Conservation (phyloP, 2,888 invertebrate species). For the Andrena marginata region DNA sequence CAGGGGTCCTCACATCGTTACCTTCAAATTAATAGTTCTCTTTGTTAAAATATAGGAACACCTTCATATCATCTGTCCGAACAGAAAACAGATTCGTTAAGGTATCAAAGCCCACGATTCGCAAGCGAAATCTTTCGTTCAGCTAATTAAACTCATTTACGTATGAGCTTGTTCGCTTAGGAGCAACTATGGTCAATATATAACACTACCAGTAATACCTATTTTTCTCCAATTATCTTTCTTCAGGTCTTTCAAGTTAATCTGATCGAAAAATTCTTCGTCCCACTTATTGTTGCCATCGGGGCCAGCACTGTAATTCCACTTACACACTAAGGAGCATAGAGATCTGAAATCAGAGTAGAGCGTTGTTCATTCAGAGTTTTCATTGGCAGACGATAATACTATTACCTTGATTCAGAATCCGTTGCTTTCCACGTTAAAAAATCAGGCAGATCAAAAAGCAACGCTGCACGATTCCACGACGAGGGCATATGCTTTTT, state of each 20-base stretch:
- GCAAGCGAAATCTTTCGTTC: neutral
- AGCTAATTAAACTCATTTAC: neutral
- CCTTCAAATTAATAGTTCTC: conserved; percentile 80
- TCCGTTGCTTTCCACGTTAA: conserved; percentile 97
- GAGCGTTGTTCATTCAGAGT: neutral
- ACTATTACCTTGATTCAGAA: conserved; percentile 87
- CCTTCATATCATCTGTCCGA: conserved; percentile 39
- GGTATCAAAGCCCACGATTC: conserved; percentile 34
- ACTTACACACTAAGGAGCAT: conserved; percentile 97
- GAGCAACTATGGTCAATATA: neutral
- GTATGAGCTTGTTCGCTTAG: neutral
- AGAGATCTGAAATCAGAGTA: conserved; percentile 88
- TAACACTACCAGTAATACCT: conserved; percentile 84
- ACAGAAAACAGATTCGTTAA: conserved; percentile 40
- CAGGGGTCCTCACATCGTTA: conserved; percentile 89
- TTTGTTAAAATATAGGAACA: conserved; percentile 53
- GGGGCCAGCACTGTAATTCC: conserved; percentile 92
- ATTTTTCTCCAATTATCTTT: conserved; percentile 89
- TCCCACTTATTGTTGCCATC: conserved; percentile 90
- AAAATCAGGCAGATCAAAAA: conserved; percentile 97
- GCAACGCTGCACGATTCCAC: conserved; percentile 90
- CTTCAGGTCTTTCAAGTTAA: conserved; percentile 91
- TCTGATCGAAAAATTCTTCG: conserved; percentile 89
- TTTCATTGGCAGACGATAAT: conserved; percentile 3
- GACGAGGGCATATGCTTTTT: conserved; percentile 90